Conservation (phyloP, 2,797 vertebrate genomes). For the Myotis findleyi region DNA sequence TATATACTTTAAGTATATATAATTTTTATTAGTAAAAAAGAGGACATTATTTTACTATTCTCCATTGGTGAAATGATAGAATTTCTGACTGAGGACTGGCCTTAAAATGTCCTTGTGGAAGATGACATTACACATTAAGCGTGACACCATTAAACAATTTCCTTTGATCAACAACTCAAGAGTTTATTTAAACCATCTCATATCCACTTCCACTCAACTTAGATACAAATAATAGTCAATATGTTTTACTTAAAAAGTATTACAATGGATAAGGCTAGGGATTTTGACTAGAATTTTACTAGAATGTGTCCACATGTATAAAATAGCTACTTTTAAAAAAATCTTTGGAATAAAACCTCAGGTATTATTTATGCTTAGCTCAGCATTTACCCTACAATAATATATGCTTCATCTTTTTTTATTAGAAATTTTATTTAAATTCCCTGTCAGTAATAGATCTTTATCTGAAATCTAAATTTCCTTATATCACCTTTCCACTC, state of each 20-base stretch:
- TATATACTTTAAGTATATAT: not conserved
- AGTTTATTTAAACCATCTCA: not conserved
- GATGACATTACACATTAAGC: not conserved
- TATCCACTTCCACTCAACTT: not conserved
- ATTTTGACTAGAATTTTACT: not conserved
- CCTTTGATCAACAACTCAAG: not conserved
- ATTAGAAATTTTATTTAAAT: conserved; percentile 63
- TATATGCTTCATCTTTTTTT: conserved; percentile 39
- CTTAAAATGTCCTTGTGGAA: not conserved
- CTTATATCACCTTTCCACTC: not conserved
- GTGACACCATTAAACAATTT: not conserved
- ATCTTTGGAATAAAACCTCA: not conserved
- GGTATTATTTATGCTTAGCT: conserved; percentile 27
- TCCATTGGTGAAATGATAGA: not conserved
- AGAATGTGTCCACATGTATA: not conserved
- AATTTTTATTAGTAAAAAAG: not conserved
- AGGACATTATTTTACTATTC: not conserved
- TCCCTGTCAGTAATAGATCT: not conserved
- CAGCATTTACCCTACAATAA: conserved; percentile 1
- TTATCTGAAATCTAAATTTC: conserved; percentile 57
- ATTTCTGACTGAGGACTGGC: not conserved
- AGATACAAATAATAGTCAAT: not conserved
- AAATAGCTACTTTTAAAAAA: not conserved
- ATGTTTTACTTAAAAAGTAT: not conserved
- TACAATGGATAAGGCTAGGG: not conserved